These are phyloP conservation scores for Brachypteracias leptosomus DNA, from an alignment of 2,113 vertebrate genomes.

Conservation along the genomic window DNA sequence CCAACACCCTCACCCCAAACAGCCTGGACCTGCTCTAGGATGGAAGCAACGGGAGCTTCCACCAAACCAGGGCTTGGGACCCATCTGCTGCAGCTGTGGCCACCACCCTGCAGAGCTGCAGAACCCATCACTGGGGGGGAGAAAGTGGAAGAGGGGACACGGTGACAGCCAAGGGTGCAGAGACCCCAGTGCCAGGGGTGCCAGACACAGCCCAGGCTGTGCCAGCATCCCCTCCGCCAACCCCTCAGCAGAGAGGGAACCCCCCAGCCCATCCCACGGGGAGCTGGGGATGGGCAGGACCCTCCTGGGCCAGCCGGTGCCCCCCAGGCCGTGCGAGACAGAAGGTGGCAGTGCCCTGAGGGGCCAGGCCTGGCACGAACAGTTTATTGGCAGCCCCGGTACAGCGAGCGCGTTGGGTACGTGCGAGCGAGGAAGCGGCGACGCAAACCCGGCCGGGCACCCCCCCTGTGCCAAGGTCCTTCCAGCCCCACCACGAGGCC, in stretches of 20 bases:
- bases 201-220: neutral
- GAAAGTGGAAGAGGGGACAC: too few relatives aligned
- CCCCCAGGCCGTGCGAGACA: neutral
- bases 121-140: neutral
- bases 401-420: neutral
- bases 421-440: neutral
- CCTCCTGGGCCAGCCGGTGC: neutral
- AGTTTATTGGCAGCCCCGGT: slow-evolving; percentile 6
- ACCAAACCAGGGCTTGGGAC: neutral
- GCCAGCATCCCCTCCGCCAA: neutral
- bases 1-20: too few relatives aligned
- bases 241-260: neutral
- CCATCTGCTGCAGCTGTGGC: neutral
- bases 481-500: neutral
- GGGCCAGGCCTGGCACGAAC: neutral
- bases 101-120: neutral
- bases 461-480: neutral
- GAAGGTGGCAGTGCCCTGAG: neutral
- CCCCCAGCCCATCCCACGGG: neutral
- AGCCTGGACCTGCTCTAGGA: neutral
- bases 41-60: neutral
- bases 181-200: too few relatives aligned
- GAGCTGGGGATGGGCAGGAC: neutral
- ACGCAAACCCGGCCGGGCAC: neutral
- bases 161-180: neutral